A percentile compares a stretch with the other conserved stretches of the same genome.
phyloP scores from a whole-genome alignment of 2,888 invertebrate species.

The Acleris cristana region DNA sequence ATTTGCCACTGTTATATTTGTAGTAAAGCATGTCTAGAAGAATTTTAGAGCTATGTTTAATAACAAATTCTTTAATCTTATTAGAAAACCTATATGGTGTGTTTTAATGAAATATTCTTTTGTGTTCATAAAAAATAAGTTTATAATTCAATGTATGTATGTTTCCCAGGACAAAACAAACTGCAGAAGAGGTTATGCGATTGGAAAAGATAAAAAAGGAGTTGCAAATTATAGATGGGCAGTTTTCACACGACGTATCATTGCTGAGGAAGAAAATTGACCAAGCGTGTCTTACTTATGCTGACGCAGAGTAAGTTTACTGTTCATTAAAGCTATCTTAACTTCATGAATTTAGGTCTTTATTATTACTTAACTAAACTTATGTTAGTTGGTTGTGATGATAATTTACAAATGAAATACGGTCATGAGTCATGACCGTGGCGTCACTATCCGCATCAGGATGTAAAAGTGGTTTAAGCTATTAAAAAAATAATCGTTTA shows the following conservation, averaged over 20 bases:
- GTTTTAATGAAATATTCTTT: conserved; percentile 14
- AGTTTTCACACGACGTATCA: conserved; percentile 89
- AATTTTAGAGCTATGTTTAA: conserved; percentile 44
- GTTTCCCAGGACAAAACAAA: conserved; percentile 86
- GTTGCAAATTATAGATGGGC: conserved; percentile 85
- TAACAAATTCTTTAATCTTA: conserved; percentile 55
- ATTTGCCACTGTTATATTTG: conserved; percentile 19
- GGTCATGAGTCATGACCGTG: too few relatives aligned
- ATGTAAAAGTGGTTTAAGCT: too few relatives aligned
- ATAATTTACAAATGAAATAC: too few relatives aligned
- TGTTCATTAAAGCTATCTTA: background rate
- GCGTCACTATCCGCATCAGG: too few relatives aligned
- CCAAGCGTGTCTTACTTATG: conserved; percentile 87
- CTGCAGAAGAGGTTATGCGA: conserved; percentile 87
- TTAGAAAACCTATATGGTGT: conserved; percentile 62
- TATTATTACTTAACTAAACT: too few relatives aligned
- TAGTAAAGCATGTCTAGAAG: conserved; percentile 39
- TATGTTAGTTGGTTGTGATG: too few relatives aligned
- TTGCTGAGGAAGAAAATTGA: conserved; percentile 91
- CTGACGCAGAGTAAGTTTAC: conserved; percentile 88
- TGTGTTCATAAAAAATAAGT: background rate
- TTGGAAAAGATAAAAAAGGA: conserved; percentile 86
- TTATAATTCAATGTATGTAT: background rate
- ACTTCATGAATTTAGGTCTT: too few relatives aligned
- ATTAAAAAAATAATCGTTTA: too few relatives aligned